Conservation (phyloP, 2,797 vertebrate species). For the Tragopan temminckii region DNA sequence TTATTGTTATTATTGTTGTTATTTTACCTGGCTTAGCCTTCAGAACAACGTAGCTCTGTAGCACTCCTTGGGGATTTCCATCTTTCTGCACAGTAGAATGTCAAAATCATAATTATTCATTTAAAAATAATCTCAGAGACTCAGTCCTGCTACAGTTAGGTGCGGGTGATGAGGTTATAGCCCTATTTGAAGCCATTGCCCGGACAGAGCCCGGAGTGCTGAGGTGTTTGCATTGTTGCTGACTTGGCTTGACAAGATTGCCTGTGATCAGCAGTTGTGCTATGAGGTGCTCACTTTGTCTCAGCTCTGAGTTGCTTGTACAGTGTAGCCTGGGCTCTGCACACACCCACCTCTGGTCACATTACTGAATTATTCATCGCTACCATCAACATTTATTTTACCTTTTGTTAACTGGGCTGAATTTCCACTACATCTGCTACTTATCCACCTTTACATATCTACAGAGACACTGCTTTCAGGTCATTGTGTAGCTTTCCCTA, state of each 20-base stretch:
- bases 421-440: background rate
- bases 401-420: slow-evolving; percentile 12
- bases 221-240: slow-evolving; percentile 26
- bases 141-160: background rate
- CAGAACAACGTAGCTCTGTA: background rate
- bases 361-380: slow-evolving; percentile 20
- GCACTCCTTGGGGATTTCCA: background rate
- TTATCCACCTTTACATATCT: background rate
- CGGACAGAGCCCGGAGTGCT: background rate
- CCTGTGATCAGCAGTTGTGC: slow-evolving; percentile 28
- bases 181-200: background rate
- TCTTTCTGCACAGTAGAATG: background rate
- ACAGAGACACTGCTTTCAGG: background rate
- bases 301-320: background rate
- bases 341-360: slow-evolving; percentile 9
- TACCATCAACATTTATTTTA: background rate
- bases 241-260: slow-evolving; percentile 19
- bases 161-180: background rate
- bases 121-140: background rate
- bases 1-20: background rate
- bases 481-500: background rate
- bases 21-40: background rate
- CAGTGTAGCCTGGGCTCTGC: background rate
- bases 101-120: background rate
- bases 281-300: background rate